Percentiles rank a stretch among this genome's conserved stretches.
These are phyloP conservation scores for Coptodon rendalli DNA, from an alignment of 2,113 vertebrate species.

Conservation along the genomic window DNA sequence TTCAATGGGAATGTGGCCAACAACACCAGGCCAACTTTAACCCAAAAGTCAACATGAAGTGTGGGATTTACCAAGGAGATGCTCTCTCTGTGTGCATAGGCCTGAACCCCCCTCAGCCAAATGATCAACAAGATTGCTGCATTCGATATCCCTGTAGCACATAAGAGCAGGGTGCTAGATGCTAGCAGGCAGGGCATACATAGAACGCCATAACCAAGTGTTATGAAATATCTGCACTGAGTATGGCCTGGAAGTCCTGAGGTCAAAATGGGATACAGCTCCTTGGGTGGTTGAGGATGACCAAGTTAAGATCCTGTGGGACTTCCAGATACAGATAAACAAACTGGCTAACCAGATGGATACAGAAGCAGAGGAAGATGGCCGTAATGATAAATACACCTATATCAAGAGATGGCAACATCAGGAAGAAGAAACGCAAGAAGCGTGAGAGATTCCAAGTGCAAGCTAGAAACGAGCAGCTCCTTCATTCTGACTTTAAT, in stretches of 20 bases:
- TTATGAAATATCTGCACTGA: background rate
- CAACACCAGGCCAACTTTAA: background rate
- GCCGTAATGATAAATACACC: accelerated
- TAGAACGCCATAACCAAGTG: background rate
- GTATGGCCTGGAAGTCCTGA: background rate
- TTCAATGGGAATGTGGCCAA: background rate
- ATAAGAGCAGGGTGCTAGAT: background rate
- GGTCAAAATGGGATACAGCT: background rate
- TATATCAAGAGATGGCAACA: background rate
- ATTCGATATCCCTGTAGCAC: background rate
- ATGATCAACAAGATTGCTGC: background rate
- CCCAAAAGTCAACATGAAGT: accelerated
- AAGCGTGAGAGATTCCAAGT: accelerated
- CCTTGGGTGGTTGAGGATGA: accelerated
- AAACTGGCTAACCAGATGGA: accelerated
- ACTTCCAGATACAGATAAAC: background rate
- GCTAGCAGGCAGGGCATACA: background rate
- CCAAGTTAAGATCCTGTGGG: background rate
- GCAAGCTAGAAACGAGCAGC: background rate
- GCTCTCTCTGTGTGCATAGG: background rate
- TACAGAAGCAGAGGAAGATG: background rate
- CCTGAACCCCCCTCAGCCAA: background rate
- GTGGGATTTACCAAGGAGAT: background rate
- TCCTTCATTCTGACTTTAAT: background rate
- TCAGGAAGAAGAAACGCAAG: background rate